Evolutionary conservation across 2,113 vertebrate species (phyloP).

Genomic region (Pungitius pungitius): DNA sequence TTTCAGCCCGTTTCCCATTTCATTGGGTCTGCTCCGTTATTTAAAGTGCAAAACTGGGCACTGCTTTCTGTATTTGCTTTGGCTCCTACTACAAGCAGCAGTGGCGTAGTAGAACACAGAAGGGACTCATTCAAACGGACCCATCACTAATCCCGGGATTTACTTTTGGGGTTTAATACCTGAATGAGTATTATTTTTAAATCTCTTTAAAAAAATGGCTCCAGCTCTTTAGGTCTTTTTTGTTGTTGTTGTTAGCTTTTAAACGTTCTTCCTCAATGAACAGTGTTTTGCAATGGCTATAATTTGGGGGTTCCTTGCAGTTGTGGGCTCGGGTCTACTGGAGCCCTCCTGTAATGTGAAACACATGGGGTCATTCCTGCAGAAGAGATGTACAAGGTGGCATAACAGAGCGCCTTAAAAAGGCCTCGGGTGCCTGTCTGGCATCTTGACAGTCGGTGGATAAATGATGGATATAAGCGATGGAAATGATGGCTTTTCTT

Average conservation of each 20-base stretch:
- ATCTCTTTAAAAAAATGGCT: conserved; percentile 1
- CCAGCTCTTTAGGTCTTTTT: conserved; percentile 7
- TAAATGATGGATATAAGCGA: conserved; percentile 41
- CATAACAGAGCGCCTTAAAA: conserved; percentile 17
- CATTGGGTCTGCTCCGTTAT: conserved; percentile 35
- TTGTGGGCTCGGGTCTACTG: conserved; percentile 40
- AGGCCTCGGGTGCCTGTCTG: conserved; percentile 37
- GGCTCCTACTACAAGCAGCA: conserved; percentile 33
- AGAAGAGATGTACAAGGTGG: conserved; percentile 18
- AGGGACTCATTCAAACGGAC: conserved; percentile 65
- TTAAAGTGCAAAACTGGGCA: conserved; percentile 50
- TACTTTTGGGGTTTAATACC: conserved; percentile 14
- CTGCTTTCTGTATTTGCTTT: conserved; percentile 64
- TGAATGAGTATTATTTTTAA: conserved; percentile 34
- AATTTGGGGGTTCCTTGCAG: conserved; percentile 61
- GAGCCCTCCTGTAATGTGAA: conserved; percentile 70
- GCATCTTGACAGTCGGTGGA: background rate
- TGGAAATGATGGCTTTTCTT: conserved; percentile 21
- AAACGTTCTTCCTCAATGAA: conserved; percentile 46
- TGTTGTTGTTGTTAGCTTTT: conserved; percentile 12
- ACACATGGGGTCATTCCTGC: conserved; percentile 62
- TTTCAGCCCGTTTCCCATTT: conserved; percentile 33
- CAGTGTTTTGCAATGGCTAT: conserved; percentile 49
- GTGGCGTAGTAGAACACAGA: conserved; percentile 48
- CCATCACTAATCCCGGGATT: conserved; percentile 35